phyloP scores from a whole-genome alignment of 2,113 vertebrate genomes.

The Platysternon megacephalum region DNA sequence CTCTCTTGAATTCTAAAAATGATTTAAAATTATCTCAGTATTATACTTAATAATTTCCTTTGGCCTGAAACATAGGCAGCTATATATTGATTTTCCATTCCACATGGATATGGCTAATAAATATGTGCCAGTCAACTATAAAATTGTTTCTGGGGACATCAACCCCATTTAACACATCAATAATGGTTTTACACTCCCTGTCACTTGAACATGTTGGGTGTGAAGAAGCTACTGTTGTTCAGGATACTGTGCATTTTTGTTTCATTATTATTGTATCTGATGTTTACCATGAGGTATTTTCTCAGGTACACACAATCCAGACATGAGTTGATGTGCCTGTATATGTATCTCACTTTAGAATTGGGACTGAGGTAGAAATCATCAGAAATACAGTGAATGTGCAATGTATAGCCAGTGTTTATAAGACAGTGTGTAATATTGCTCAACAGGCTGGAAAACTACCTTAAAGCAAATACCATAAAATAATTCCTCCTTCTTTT shows the following conservation, averaged over 20 bases:
- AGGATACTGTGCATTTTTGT: not conserved
- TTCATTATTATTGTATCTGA: not conserved
- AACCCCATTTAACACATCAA: conserved; percentile 50
- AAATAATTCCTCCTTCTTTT: not conserved
- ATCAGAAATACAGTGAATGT: not conserved
- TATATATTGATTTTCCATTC: conserved; percentile 57
- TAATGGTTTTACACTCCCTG: not conserved
- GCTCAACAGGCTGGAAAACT: not conserved
- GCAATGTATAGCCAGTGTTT: accelerated
- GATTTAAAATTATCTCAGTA: conserved; percentile 41
- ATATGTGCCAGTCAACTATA: conserved; percentile 51
- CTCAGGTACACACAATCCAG: not conserved
- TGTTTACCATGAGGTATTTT: not conserved
- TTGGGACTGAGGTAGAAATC: not conserved
- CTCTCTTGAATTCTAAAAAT: conserved; percentile 52
- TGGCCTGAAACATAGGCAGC: conserved; percentile 38
- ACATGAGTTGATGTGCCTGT: not conserved
- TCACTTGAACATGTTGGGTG: conserved; percentile 16
- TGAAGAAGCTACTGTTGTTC: conserved; percentile 16
- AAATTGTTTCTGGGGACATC: conserved; percentile 58
- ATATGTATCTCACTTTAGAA: not conserved
- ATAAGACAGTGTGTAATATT: not conserved
- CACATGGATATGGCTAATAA: conserved; percentile 47
- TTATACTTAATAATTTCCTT: conserved; percentile 58
- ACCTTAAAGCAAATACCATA: not conserved